A percentile compares a stretch with the other conserved stretches of the same genome.
phyloP scores from a whole-genome alignment of 2,888 invertebrate genomes.

The Spodoptera exigua region DNA sequence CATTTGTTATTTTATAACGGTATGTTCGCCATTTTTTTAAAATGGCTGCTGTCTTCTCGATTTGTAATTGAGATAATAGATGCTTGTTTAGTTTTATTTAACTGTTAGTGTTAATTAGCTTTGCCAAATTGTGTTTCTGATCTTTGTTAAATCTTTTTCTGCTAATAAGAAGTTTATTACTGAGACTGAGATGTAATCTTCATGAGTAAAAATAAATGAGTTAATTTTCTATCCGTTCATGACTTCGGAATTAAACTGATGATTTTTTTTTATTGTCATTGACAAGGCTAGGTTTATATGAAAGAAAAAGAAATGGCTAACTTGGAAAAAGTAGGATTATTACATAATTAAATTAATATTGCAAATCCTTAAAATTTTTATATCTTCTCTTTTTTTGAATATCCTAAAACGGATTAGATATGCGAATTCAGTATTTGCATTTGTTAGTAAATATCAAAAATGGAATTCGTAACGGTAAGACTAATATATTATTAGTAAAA shows the following conservation, averaged over 20 bases:
- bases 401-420: neutral
- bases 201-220: no score
- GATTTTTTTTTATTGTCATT: neutral
- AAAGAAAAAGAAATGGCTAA: no score
- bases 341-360: no score
- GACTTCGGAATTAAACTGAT: no score
- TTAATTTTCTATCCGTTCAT: no score
- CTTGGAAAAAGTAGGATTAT: no score
- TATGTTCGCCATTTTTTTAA: slow-evolving; percentile 23
- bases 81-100: no score
- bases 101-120: neutral
- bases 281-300: no score
- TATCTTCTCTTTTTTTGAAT: neutral
- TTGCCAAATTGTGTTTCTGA: neutral
- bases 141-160: no score
- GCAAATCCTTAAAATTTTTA: no score
- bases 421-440: neutral
- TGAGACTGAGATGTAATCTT: no score
- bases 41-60: slow-evolving; percentile 2
- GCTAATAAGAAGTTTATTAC: no score
- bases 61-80: slow-evolving; percentile 18
- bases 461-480: slow-evolving; percentile 15
- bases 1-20: slow-evolving; percentile 37
- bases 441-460: slow-evolving; percentile 12
- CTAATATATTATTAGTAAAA: slow-evolving; percentile 2